Percentiles rank a stretch among this genome's conserved stretches.
These are phyloP conservation scores for Cebidichthys violaceus DNA, from an alignment of 2,113 vertebrate genomes.

Conservation along the genomic window DNA sequence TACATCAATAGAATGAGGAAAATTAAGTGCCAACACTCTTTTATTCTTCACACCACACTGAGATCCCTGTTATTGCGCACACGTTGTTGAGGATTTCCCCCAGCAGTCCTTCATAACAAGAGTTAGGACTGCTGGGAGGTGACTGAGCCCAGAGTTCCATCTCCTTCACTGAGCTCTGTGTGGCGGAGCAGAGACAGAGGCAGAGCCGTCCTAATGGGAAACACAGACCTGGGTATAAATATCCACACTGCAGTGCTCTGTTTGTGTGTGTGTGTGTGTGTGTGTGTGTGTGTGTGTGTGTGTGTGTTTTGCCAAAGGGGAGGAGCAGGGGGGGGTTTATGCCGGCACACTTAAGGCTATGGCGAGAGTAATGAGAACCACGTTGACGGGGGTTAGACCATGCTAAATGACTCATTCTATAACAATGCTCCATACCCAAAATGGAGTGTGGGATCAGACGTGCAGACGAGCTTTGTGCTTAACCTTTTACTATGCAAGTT, in stretches of 20 bases:
- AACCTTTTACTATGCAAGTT: neutral
- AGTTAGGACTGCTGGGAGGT: conserved; percentile 16
- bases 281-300: neutral
- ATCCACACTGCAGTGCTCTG: conserved; percentile 47
- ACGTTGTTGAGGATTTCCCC: conserved; percentile 40
- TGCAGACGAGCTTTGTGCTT: conserved; percentile 17
- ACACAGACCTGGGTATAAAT: conserved; percentile 74
- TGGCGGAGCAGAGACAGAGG: conserved; percentile 42
- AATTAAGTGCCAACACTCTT: conserved; percentile 3
- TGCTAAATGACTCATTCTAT: conserved; percentile 60
- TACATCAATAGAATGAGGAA: neutral
- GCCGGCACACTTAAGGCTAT: conserved; percentile 52
- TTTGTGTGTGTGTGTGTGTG: neutral
- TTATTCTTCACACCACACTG: neutral
- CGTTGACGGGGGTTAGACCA: conserved; percentile 51
- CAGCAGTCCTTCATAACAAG: conserved; percentile 30
- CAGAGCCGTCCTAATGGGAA: conserved; percentile 67
- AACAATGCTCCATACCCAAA: conserved; percentile 58
- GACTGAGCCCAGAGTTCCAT: conserved; percentile 42
- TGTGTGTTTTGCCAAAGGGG: conserved; percentile 47
- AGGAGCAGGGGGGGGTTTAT: conserved; percentile 41
- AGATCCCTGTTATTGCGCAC: conserved; percentile 9
- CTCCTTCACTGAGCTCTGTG: conserved; percentile 39
- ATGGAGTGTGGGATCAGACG: conserved; percentile 42
- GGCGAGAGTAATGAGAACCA: conserved; percentile 70